Conservation (phyloP, 2,888 invertebrate genomes). For the Drosophila lacicola region DNA sequence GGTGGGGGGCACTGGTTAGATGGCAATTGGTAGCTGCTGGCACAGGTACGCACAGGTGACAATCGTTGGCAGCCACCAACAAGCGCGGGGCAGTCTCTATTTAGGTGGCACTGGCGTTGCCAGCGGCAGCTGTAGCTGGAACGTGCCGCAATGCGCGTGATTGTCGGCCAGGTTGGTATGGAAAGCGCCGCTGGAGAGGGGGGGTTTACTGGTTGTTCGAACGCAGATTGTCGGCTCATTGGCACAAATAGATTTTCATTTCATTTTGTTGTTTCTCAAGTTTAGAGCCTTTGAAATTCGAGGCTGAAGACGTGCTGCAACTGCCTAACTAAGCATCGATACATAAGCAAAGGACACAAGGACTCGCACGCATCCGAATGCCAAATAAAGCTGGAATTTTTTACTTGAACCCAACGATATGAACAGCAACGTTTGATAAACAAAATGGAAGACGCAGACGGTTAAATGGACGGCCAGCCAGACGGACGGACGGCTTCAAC, state of each 20-base stretch:
- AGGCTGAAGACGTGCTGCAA: slow-evolving; percentile 63
- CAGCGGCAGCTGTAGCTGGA: slow-evolving; percentile 27
- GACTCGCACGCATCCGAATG: slow-evolving; percentile 28
- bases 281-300: slow-evolving; percentile 57
- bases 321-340: slow-evolving; percentile 45
- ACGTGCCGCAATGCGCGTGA: slow-evolving; percentile 70
- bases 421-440: slow-evolving; percentile 57
- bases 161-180: slow-evolving; percentile 29
- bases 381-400: slow-evolving; percentile 57
- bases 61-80: slow-evolving; percentile 48
- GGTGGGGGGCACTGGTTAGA: background rate
- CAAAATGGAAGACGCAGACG: slow-evolving; percentile 25
- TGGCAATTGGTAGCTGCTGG: slow-evolving; percentile 25
- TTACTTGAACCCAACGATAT: slow-evolving; percentile 47
- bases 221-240: slow-evolving; percentile 37
- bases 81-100: background rate
- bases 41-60: slow-evolving; percentile 70
- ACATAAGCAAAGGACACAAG: slow-evolving; percentile 12
- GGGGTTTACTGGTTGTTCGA: background rate
- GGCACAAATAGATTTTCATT: slow-evolving; percentile 67
- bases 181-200: background rate
- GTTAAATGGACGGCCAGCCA: slow-evolving; percentile 6
- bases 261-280: slow-evolving; percentile 35
- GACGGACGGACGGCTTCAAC: background rate
- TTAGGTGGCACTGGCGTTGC: slow-evolving; percentile 7